Base-by-base conservation (phyloP, 2,888 invertebrate species). In the Cheilosia variabilis region DNA sequence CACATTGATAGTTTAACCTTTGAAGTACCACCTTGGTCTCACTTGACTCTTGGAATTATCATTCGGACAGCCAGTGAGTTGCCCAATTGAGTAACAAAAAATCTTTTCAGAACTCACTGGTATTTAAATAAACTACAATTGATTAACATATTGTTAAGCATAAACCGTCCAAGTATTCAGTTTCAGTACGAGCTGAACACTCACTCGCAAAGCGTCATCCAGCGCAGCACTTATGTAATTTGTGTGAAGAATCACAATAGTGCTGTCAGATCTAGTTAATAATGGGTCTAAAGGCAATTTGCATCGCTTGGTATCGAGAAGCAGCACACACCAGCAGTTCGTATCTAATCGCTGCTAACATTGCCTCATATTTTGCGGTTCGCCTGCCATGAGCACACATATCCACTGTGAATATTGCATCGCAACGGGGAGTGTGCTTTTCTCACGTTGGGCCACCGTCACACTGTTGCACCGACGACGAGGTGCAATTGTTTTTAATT, bases 331-430 rank as follows among this genome's bases (percentile, higher is more conserved):
- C 37, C 53, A 62, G 53, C 73, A 69, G 57, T 69, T 79, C 53
- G 73, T 73, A 80, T 84, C 79, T 84, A 84, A 84, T 84, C 80
- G 84, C 63, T 75, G 84, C 79, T 84, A 80, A 80, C 69, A 79
- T 84, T 84, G 80, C 79, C 31, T 84, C 84, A 84, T 84, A 80
- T 79, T 84, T 84, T 80, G 84, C 79, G 84, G 84, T 84, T 75
- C 80, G 84, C 37, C 58, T 75, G 68, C 73, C 60, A 72, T 77
- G 55, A 53, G 63, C 45, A 58, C 55, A 63, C 71, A 60, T 22
- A 24, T 37, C 34, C 47, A 43, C 5, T 62, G 19, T 47, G 41
- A 62, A 37, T 73, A 63, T 79, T 84, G 80, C 80, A 84, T 75
- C 80, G 50, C 75, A 65, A 63, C 53, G 69, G 73, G 75, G 75